Conservation (phyloP, 2,797 vertebrate species). For the Sphenopsis melanotis region DNA sequence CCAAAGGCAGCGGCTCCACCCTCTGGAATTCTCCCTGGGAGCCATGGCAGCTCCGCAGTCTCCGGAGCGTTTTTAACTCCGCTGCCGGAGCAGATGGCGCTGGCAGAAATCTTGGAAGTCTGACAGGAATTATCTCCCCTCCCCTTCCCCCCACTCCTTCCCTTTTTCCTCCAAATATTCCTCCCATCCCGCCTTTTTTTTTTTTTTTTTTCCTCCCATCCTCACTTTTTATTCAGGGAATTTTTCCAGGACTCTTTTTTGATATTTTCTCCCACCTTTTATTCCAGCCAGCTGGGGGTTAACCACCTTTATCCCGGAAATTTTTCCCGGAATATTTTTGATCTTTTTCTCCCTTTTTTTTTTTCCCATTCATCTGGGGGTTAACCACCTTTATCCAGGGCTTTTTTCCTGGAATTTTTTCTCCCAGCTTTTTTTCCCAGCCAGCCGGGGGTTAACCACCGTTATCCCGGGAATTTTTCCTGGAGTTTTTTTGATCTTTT, state of each 20-base stretch:
- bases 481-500: background rate
- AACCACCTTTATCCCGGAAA: background rate
- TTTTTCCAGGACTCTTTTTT: background rate
- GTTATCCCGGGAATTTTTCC: background rate
- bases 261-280: background rate
- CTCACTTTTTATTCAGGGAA: background rate
- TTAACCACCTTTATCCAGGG: background rate
- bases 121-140: conserved; percentile 12
- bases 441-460: background rate
- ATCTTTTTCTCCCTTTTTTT: no score
- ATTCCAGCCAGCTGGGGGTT: fast-evolving
- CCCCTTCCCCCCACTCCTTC: background rate
- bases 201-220: background rate
- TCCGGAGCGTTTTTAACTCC: background rate
- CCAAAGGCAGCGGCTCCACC: background rate
- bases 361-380: background rate
- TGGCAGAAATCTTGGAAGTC: conserved; percentile 1
- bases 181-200: background rate
- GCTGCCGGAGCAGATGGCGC: conserved; percentile 26
- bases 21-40: background rate
- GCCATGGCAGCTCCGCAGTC: background rate
- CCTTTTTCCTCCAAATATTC: background rate
- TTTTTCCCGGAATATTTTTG: background rate
- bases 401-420: background rate
- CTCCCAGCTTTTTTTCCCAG: background rate